Base-by-base conservation (phyloP, 2,113 vertebrate genomes). In the Crotophaga sulcirostris region DNA sequence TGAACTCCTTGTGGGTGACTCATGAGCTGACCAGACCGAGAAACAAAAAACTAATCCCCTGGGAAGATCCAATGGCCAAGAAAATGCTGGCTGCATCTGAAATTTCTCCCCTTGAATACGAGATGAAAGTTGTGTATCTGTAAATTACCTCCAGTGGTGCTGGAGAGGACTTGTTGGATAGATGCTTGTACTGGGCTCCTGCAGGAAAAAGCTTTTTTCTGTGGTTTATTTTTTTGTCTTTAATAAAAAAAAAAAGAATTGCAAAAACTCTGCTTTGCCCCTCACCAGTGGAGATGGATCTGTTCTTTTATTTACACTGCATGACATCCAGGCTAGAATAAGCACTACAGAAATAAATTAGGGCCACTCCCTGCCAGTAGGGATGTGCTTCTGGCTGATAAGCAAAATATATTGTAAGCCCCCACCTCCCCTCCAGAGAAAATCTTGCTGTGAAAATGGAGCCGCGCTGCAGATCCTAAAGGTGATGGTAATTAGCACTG, bases 251-350 rank as follows among this genome's bases (percentile, higher is more conserved):
- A 31, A 42, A 42, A 82, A 84, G 84, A 67, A 81, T 25, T 59
- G n/a, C 66, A 60, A 75, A 67, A 44, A 25, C 45, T 87, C 52
- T 90, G 72, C 67, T 88, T 58, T 95, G 62, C 70, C 45, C 51
- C 73, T 93, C 38, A 7, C 78, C 66, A 90, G 40, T 60, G 51
- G 47, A 84, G 66, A 72, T 2, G 19, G 70, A 82, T 63, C 55
- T 88, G 72, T 84, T 93, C 66, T 96, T 96, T 82, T 95, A 94
- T 94, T 96, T 89, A 94, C 64, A 18, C 45, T 56, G 28, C 67
- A 54, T 70, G 84, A 62, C 38, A 84, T 28, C 34, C 34, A 78
- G 49, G 64, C 84, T 90, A 77, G 34, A n/a, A 78, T 20, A 74
- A 81, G 54, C 45, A 67, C 51, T 40, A 74, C 54, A 89, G 87